Evolutionary conservation across 23 tunicate genomes (phyloP), one percentile per base, ranked within the genome.

Genomic region (Corella eumyota): DNA sequence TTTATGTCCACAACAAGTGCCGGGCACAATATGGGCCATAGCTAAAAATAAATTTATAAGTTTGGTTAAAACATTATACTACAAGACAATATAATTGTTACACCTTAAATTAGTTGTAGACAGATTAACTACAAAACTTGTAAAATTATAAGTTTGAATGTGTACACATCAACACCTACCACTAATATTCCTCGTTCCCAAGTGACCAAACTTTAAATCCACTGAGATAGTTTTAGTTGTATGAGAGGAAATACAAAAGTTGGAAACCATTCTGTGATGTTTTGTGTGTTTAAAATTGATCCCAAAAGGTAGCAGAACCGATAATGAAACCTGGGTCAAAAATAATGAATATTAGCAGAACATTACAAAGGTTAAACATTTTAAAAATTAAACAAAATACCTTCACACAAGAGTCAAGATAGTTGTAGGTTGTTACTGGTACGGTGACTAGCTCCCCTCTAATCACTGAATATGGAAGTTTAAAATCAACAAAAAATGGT

Each of bases 341-440:
- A 15, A 11, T 44, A 15, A 15, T 44, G 11, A 44, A 44, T 11
- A 44, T 11, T 44, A 11, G 48, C 11, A 44, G 15, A 44, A 11
- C 48, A 44, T 11, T 15, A 15, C 48, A 15, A 13, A 44, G 15
- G 15, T 11, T 44, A 11, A 44, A 15, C 15, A 44, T 11, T 44
- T 44, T 44, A 44, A 44, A 11, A 13, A 6, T 52, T 58, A 6
- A 29, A 17, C 11, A 20, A 63, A 36, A 22, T 30, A 88, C 96
- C 82, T 68, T 67, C 15, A 65, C 58, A 33, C 96, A 88, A 3
- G 36, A 36, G 32, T 82, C 50, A 77, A 76, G 34, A 51, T 81
- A 77, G 71, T 92, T 92, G 76, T 92, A 91, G 11, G 65, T 67
- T 1, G 98, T 92, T 44, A 82, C 28, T 17, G 86, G 81, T 38